Evolutionary conservation across 92 coral and sea anemone genomes (phyloP).

Genomic region (Phenganax marumi): DNA sequence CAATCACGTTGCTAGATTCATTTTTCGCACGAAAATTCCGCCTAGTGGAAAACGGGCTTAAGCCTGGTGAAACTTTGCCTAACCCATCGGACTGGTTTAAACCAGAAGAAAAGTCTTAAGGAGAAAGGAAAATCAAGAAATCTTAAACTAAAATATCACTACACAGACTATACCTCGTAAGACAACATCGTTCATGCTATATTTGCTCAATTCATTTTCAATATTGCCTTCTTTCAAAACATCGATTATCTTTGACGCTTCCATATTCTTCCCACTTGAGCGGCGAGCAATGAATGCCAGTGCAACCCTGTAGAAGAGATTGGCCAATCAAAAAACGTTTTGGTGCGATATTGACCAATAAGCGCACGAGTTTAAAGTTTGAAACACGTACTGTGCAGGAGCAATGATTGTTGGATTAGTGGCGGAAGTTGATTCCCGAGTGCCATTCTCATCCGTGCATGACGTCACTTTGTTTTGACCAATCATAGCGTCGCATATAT

Average conservation of each 20-base stretch:
- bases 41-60: too few species aligned
- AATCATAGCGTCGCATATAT: conserved; percentile 68
- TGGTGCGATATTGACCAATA: background rate
- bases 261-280: conserved; percentile 45
- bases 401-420: conserved; percentile 57
- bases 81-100: too few species aligned
- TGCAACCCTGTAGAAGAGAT: conserved; percentile 48
- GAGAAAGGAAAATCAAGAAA: too few species aligned
- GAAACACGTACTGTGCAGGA: conserved; percentile 60
- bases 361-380: background rate
- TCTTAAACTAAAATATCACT: background rate
- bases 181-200: conserved; percentile 54
- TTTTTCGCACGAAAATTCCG: too few species aligned
- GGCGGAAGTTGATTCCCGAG: conserved; percentile 57
- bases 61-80: background rate
- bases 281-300: conserved; percentile 61
- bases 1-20: too few species aligned
- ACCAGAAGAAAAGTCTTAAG: too few species aligned
- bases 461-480: conserved; percentile 48
- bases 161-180: conserved; percentile 47
- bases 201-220: conserved; percentile 43
- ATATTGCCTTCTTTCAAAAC: conserved; percentile 48
- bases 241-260: conserved; percentile 41
- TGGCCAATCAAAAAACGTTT: background rate
- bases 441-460: conserved; percentile 56